Evolutionary conservation across 2,113 vertebrate genomes (phyloP).

Genomic region (Cochlearius cochlearius): DNA sequence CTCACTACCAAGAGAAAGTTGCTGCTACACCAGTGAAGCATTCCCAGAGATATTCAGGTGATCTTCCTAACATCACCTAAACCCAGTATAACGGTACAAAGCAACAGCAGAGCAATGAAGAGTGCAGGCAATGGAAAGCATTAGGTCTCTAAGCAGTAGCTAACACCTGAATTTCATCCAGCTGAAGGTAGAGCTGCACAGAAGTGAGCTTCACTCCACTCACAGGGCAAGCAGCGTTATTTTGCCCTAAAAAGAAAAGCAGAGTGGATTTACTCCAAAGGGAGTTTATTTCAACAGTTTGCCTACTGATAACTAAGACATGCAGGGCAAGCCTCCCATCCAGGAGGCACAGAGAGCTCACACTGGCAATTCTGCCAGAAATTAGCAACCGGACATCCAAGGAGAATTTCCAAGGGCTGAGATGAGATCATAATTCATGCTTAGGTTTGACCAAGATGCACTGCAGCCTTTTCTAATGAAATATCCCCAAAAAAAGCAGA

Average conservation of each 20-base stretch:
- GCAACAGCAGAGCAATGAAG: background rate
- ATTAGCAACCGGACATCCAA: background rate
- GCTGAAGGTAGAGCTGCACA: background rate
- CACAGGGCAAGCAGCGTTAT: background rate
- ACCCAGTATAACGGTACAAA: background rate
- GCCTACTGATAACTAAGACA: background rate
- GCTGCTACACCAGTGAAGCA: background rate
- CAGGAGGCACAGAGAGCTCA: background rate
- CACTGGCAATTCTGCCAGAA: background rate
- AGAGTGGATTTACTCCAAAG: background rate
- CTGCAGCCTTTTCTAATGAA: background rate
- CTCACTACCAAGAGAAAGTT: background rate
- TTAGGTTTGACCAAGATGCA: background rate
- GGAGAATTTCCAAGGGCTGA: background rate
- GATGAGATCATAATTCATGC: background rate
- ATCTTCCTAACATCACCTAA: background rate
- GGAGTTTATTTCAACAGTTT: background rate
- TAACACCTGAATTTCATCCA: background rate
- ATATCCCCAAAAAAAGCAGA: background rate
- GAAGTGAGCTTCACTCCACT: background rate
- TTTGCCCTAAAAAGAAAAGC: background rate
- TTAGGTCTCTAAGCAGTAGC: background rate
- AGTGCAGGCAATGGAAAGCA: background rate
- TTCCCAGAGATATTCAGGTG: background rate
- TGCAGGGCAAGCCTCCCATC: background rate